A percentile compares a stretch with the other conserved stretches of the same genome.
These are phyloP conservation scores for Chrysolina americana DNA, from an alignment of 2,888 invertebrate species.

Conservation along the genomic window DNA sequence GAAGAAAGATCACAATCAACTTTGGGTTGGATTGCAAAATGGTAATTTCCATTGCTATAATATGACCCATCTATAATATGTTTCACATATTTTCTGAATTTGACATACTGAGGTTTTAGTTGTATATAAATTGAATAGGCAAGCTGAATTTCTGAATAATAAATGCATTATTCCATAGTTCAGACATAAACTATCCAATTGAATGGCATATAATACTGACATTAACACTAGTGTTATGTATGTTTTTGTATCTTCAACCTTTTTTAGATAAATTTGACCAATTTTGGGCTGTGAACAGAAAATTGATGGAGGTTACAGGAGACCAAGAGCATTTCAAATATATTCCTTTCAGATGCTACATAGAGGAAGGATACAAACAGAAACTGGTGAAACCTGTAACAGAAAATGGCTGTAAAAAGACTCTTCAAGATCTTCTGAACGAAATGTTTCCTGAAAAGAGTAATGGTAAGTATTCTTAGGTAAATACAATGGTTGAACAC, in stretches of 20 bases:
- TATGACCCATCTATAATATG: too few relatives aligned
- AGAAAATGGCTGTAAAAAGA: slow-evolving; percentile 81
- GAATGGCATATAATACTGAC: too few relatives aligned
- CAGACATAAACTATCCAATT: too few relatives aligned
- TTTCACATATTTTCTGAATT: too few relatives aligned
- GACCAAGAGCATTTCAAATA: slow-evolving; percentile 88
- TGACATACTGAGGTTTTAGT: too few relatives aligned
- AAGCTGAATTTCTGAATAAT: neutral
- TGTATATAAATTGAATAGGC: too few relatives aligned
- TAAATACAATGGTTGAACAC: neutral
- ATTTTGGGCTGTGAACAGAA: slow-evolving; percentile 97
- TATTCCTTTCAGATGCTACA: slow-evolving; percentile 90
- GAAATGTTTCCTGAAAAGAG: slow-evolving; percentile 79
- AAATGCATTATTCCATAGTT: too few relatives aligned
- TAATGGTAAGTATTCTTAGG: slow-evolving; percentile 63
- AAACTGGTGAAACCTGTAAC: slow-evolving; percentile 83
- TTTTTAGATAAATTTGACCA: slow-evolving; percentile 96
- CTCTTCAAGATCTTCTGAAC: slow-evolving; percentile 79
- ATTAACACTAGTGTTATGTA: too few relatives aligned
- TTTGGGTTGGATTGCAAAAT: slow-evolving; percentile 95
- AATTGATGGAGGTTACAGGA: slow-evolving; percentile 90
- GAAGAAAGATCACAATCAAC: slow-evolving; percentile 95
- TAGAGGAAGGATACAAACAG: slow-evolving; percentile 81
- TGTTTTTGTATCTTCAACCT: neutral
- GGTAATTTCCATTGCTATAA: slow-evolving; percentile 72